A percentile compares a stretch with the other conserved stretches of the same genome.
phyloP scores from a whole-genome alignment of 2,888 invertebrate species.

The Drosophila testacea region DNA sequence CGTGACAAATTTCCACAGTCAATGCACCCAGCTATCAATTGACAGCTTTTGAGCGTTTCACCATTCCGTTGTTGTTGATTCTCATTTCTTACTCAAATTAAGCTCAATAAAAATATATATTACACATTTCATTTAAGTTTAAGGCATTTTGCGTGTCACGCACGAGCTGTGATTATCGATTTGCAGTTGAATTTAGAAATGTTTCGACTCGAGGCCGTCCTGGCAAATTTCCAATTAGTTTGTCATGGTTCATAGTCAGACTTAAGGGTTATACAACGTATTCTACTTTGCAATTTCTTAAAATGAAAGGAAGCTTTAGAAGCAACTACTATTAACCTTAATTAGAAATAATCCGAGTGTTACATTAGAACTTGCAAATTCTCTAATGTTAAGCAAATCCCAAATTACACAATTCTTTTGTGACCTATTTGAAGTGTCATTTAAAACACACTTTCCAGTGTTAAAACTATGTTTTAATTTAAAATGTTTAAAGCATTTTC shows the following conservation, averaged over 20 bases:
- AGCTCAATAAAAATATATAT: conserved; percentile 8
- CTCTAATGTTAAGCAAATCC: neutral
- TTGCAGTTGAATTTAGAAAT: conserved; percentile 4
- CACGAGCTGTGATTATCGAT: conserved; percentile 18
- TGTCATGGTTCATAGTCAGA: neutral
- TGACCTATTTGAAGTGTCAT: neutral
- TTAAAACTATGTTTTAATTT: neutral
- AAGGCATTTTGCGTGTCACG: conserved; percentile 6
- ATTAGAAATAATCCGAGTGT: neutral
- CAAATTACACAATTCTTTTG: neutral
- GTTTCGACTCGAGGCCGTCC: neutral
- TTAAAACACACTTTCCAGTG: neutral
- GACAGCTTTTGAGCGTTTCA: conserved; percentile 13
- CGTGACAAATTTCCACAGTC: conserved; percentile 38
- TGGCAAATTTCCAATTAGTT: neutral
- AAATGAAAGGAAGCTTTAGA: neutral
- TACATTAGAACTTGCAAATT: neutral
- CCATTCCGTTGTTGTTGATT: conserved; percentile 13
- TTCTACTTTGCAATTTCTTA: neutral
- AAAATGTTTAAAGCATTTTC: neutral
- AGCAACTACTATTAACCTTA: no score
- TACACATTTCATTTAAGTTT: conserved; percentile 15
- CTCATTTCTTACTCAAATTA: conserved; percentile 2
- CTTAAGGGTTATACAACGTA: neutral
- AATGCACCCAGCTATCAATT: conserved; percentile 24